These are phyloP conservation scores for Enoplosus armatus DNA, from an alignment of 2,797 vertebrate genomes.

Conservation along the genomic window DNA sequence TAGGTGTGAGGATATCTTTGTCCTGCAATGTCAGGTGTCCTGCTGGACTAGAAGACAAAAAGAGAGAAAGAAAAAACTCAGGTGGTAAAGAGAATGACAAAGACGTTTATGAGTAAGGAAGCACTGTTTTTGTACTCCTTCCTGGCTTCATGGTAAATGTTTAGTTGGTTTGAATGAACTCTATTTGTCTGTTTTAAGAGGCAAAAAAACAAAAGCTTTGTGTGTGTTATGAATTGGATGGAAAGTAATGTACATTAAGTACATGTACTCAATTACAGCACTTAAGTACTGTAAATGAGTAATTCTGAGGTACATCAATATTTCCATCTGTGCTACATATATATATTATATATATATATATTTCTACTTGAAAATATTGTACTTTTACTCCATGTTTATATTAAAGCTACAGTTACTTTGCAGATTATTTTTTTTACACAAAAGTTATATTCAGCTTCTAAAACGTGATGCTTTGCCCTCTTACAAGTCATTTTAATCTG, in stretches of 20 bases:
- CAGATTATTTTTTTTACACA: background rate
- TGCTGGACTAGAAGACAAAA: slow-evolving; percentile 72
- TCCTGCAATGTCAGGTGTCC: slow-evolving; percentile 86
- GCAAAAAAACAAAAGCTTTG: background rate
- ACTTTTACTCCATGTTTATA: background rate
- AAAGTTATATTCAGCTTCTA: background rate
- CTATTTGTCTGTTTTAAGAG: slow-evolving; percentile 10
- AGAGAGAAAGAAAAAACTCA: slow-evolving; percentile 47
- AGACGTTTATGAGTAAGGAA: slow-evolving; percentile 63
- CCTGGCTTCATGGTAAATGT: slow-evolving; percentile 33
- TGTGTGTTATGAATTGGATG: background rate
- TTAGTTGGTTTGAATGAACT: slow-evolving; percentile 25
- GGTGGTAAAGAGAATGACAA: slow-evolving; percentile 64
- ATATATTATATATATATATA: too few relatives aligned
- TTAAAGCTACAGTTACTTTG: background rate
- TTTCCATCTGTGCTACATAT: background rate
- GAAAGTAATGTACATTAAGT: slow-evolving; percentile 6
- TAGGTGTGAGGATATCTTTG: slow-evolving; percentile 84
- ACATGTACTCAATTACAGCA: background rate
- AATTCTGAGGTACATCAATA: background rate
- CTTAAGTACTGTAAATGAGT: too few relatives aligned
- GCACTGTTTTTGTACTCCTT: slow-evolving; percentile 41
- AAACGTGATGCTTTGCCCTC: background rate
- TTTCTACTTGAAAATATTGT: background rate
- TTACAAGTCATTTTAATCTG: background rate